phyloP scores from a whole-genome alignment of 53 echinoderm and acorn worm species.

The Stichopus horrens region DNA sequence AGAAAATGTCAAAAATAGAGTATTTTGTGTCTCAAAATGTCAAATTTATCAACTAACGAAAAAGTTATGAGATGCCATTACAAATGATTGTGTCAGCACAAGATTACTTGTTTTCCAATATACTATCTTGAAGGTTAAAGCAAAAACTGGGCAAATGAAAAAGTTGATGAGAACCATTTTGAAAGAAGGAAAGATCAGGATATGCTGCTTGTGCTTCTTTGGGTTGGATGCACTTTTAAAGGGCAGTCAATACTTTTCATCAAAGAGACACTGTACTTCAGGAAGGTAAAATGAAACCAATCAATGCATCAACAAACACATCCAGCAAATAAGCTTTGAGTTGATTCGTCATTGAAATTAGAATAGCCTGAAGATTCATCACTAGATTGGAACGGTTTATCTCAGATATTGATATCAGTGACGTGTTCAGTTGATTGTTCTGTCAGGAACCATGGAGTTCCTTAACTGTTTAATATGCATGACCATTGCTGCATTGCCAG shows the following conservation, averaged over 20 bases:
- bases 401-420: no score
- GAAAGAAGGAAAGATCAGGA: not conserved
- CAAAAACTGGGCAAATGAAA: not conserved
- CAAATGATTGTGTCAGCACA: not conserved
- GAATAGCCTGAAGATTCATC: no score
- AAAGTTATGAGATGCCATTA: not conserved
- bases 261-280: no score
- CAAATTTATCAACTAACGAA: not conserved
- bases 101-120: not conserved
- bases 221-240: not conserved
- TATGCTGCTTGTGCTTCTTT: not conserved
- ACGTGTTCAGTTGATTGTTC: no score
- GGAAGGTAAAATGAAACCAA: not conserved
- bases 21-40: not conserved
- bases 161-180: not conserved
- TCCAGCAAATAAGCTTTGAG: no score
- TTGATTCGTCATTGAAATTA: no score
- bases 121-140: not conserved
- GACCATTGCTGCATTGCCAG: no score
- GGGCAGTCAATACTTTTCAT: not conserved
- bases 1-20: not conserved
- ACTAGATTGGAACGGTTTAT: no score
- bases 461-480: no score
- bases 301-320: not conserved
- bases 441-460: no score